A percentile compares a stretch with the other conserved stretches of the same genome.
These are phyloP conservation scores for Monoplex corrugatus DNA, from an alignment of 2,888 invertebrate species.

Conservation along the genomic window DNA sequence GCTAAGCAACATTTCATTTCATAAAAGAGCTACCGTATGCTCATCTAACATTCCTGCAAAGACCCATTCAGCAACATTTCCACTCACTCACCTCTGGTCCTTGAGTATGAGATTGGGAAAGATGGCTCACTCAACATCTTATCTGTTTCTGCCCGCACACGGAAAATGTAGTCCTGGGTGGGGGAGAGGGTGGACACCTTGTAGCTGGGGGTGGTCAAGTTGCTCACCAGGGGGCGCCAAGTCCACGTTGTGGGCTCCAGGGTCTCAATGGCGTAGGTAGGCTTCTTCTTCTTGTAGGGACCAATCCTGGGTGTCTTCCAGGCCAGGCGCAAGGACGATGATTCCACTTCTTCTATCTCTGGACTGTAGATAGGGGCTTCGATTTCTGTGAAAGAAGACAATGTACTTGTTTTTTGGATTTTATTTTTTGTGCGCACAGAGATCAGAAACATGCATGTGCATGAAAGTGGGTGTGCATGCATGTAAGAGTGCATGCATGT, in stretches of 20 bases:
- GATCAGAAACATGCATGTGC: too few species aligned
- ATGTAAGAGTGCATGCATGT: too few species aligned
- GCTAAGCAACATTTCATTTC: too few species aligned
- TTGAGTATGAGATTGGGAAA: conserved; percentile 86
- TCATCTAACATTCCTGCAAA: too few species aligned
- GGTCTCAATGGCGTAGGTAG: conserved; percentile 72
- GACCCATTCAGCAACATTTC: too few species aligned
- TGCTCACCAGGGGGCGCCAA: conserved; percentile 71
- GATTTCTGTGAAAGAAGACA: conserved; percentile 58
- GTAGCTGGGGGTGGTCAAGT: conserved; percentile 73
- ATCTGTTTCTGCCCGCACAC: conserved; percentile 97
- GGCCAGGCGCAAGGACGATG: conserved; percentile 67
- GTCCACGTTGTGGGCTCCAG: conserved; percentile 69
- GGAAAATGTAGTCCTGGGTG: conserved; percentile 96
- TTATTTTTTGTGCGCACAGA: neutral
- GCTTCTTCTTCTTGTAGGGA: conserved; percentile 62
- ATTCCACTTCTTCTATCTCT: conserved; percentile 72
- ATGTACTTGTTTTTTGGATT: neutral
- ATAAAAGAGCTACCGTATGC: too few species aligned
- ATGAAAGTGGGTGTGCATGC: too few species aligned
- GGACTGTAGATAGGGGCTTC: conserved; percentile 72
- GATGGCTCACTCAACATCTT: conserved; percentile 98
- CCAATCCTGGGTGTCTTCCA: conserved; percentile 68
- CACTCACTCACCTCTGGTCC: conserved; percentile 66
- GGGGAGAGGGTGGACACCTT: conserved; percentile 87